Evolutionary conservation across 2,113 vertebrate species (phyloP).

Genomic region (Rafetus swinhoei): DNA sequence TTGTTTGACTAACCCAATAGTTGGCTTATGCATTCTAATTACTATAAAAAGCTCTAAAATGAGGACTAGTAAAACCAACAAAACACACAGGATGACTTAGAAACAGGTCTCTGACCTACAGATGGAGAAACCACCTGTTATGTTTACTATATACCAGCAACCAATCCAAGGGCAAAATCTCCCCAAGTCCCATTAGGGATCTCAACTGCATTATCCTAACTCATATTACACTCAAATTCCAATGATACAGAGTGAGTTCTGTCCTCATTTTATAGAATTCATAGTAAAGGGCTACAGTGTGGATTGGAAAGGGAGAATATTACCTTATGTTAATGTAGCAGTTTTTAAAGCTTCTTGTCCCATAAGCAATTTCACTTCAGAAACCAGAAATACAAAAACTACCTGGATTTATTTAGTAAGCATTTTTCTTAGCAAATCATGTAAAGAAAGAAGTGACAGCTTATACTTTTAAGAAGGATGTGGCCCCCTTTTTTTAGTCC

Average conservation of each 20-base stretch:
- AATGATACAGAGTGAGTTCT: neutral
- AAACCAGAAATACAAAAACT: neutral
- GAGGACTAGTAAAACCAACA: neutral
- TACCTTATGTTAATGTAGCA: neutral
- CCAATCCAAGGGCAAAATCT: neutral
- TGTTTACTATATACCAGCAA: neutral
- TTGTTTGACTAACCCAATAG: neutral
- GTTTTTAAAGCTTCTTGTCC: neutral
- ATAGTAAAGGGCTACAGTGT: neutral
- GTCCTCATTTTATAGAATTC: neutral
- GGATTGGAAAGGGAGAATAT: neutral
- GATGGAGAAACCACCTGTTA: neutral
- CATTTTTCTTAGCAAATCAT: neutral
- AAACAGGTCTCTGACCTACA: neutral
- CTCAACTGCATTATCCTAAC: neutral
- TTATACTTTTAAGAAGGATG: neutral
- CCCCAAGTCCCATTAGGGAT: neutral
- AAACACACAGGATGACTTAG: neutral
- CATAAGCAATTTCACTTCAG: neutral
- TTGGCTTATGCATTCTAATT: neutral
- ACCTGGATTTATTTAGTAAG: neutral
- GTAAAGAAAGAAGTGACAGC: neutral
- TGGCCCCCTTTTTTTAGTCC: neutral
- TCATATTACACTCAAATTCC: neutral
- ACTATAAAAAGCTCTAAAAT: neutral